phyloP scores from a whole-genome alignment of 2,888 invertebrate species.

The Phyllotreta cruciferae region DNA sequence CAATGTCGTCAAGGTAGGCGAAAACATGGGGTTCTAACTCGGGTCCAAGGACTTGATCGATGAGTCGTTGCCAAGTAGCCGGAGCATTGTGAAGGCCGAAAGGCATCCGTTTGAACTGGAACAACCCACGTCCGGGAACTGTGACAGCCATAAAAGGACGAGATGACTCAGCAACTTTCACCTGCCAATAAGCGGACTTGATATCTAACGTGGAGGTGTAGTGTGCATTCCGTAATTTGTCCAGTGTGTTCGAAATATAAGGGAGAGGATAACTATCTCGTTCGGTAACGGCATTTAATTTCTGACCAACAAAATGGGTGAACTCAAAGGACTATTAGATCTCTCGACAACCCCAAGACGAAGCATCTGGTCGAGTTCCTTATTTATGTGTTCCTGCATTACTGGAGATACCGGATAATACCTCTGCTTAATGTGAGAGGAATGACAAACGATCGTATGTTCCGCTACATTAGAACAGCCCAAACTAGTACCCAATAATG shows the following conservation, averaged over 20 bases:
- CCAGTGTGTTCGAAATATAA: conserved; percentile 23
- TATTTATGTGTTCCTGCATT: conserved; percentile 31
- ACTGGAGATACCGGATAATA: conserved; percentile 37
- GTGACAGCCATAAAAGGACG: conserved; percentile 10
- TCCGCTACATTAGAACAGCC: background rate
- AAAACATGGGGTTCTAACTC: conserved; percentile 42
- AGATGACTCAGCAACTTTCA: conserved; percentile 14
- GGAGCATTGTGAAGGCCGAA: conserved; percentile 40
- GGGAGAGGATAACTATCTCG: conserved; percentile 31
- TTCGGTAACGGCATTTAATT: conserved; percentile 39
- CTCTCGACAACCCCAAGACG: conserved; percentile 43
- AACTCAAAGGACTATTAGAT: conserved; percentile 50
- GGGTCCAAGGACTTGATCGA: conserved; percentile 41
- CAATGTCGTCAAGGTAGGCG: conserved; percentile 46
- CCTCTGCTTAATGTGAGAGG: conserved; percentile 33
- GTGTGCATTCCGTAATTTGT: conserved; percentile 10
- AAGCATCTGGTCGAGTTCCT: conserved; percentile 42
- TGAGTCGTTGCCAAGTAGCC: conserved; percentile 44
- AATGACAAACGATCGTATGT: background rate
- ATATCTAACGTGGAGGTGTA: conserved; percentile 31
- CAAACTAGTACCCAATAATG: conserved; percentile 1
- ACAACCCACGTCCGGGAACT: conserved; percentile 15
- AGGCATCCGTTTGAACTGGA: conserved; percentile 38
- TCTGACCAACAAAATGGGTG: conserved; percentile 19
- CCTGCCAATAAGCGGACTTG: conserved; percentile 33